These are phyloP conservation scores for Antitype chi DNA, from an alignment of 2,888 invertebrate genomes.

Conservation along the genomic window DNA sequence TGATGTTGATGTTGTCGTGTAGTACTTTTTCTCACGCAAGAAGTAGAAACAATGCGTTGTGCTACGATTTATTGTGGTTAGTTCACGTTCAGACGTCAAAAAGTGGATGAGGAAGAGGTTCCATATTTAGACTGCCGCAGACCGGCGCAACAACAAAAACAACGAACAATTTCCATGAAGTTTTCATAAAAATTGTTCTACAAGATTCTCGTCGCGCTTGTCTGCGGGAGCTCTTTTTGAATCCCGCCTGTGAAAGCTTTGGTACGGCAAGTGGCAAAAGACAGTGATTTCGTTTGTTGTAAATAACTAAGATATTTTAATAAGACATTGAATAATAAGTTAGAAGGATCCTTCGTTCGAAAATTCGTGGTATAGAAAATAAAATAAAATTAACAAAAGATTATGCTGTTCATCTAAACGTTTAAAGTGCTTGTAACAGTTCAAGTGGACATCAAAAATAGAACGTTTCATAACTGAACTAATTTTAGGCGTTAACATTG, in stretches of 20 bases:
- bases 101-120: neutral
- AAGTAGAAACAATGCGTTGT: neutral
- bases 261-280: neutral
- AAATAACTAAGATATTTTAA: neutral
- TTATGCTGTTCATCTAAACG: conserved; percentile 24
- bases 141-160: too few relatives aligned
- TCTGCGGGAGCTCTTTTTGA: neutral
- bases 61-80: neutral
- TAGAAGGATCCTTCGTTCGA: too few relatives aligned
- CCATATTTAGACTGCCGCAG: neutral
- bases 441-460: conserved; percentile 66
- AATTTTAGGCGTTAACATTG: conserved; percentile 64
- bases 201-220: too few relatives aligned
- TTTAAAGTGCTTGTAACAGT: conserved; percentile 47
- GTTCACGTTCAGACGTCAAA: neutral
- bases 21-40: neutral
- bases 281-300: neutral
- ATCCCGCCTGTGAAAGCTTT: neutral
- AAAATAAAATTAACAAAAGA: conserved; percentile 8
- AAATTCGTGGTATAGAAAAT: neutral
- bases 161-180: too few relatives aligned
- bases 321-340: neutral
- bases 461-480: conserved; percentile 64
- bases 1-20: neutral
- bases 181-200: too few relatives aligned